phyloP scores from a whole-genome alignment of 2,113 vertebrate species.

The Toxotes chatareus region DNA sequence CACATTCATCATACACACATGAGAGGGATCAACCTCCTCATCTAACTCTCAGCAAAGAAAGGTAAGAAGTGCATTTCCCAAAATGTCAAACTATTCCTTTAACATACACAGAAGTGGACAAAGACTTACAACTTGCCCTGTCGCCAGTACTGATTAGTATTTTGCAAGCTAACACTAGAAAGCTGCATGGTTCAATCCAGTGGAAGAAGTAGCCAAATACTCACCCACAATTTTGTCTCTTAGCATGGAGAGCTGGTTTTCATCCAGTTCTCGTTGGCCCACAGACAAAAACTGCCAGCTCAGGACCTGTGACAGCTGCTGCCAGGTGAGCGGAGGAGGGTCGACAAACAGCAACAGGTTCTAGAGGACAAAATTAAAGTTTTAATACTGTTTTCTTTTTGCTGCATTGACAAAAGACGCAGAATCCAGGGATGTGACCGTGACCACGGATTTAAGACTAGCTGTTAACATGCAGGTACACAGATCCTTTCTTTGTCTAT shows the following conservation, averaged over 20 bases:
- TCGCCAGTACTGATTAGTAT: background rate
- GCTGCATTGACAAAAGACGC: too few species aligned
- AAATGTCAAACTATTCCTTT: background rate
- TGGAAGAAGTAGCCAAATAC: constrained; percentile 12
- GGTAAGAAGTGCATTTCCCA: background rate
- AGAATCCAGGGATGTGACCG: background rate
- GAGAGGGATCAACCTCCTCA: background rate
- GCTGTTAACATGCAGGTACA: background rate
- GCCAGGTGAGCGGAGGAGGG: constrained; percentile 89
- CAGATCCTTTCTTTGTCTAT: background rate
- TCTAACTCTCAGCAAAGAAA: background rate
- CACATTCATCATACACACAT: too few species aligned
- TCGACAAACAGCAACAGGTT: constrained; percentile 90
- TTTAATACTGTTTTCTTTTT: background rate
- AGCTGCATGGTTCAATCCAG: background rate
- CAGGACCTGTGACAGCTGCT: constrained; percentile 89
- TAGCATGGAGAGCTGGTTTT: constrained; percentile 87
- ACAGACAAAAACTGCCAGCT: constrained; percentile 95
- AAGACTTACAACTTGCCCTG: background rate
- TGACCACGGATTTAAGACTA: background rate
- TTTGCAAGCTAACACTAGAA: background rate
- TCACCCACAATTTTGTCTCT: constrained; percentile 80
- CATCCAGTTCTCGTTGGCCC: constrained; percentile 89
- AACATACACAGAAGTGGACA: background rate
- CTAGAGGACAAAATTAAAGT: constrained; percentile 68